These are phyloP conservation scores for Incurvaria masculella DNA, from an alignment of 2,888 invertebrate genomes.

Conservation along the genomic window DNA sequence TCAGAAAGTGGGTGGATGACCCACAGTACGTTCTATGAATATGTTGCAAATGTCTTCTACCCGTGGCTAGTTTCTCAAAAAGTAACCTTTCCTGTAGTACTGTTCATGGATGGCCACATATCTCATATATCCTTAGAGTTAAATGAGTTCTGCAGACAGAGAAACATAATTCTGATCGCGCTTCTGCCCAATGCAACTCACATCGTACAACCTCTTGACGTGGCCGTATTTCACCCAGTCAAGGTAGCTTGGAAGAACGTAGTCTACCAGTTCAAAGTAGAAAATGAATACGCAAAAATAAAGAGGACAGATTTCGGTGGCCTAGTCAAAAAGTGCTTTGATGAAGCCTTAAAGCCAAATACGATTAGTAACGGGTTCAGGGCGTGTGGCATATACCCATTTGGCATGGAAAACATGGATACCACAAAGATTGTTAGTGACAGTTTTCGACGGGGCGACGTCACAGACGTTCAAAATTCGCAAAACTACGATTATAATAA, in stretches of 20 bases:
- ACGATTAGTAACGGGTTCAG: background rate
- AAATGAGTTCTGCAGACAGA: slow-evolving; percentile 1
- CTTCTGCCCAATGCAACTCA: slow-evolving; percentile 1
- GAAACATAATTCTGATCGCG: slow-evolving; percentile 3
- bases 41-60: background rate
- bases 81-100: slow-evolving; percentile 1
- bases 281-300: background rate
- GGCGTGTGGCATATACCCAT: background rate
- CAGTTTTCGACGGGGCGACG: background rate
- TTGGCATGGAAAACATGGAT: background rate
- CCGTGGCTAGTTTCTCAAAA: background rate
- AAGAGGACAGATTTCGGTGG: background rate
- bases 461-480: background rate
- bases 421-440: background rate
- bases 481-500: background rate
- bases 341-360: background rate
- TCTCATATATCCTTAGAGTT: slow-evolving; percentile 1
- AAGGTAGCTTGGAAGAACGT: background rate
- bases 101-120: background rate
- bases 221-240: background rate
- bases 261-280: background rate
- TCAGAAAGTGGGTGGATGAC: too few relatives aligned
- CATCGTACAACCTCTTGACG: slow-evolving; percentile 2
- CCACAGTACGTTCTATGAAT: too few relatives aligned
- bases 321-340: background rate